Evolutionary conservation across 2,797 vertebrate species (phyloP).

Genomic region (Neopelma chrysocephalum): DNA sequence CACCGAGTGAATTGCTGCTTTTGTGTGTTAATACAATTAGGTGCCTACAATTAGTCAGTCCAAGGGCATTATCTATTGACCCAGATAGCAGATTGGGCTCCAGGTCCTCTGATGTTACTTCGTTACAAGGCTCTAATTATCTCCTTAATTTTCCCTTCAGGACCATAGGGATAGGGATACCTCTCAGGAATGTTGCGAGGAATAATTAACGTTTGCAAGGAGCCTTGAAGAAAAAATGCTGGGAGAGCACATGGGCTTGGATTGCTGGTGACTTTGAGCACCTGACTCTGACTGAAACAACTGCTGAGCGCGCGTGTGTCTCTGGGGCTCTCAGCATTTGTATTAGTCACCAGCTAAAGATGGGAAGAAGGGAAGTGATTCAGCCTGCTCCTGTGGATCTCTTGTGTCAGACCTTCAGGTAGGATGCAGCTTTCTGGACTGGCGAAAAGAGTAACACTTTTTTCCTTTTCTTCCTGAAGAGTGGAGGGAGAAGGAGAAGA

Average conservation of each 20-base stretch:
- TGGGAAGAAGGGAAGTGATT: background rate
- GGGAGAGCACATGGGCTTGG: background rate
- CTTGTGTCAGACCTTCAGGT: background rate
- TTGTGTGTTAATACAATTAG: constrained; percentile 40
- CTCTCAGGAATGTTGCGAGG: constrained; percentile 3
- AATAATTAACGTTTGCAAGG: background rate
- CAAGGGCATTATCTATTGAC: constrained; percentile 22
- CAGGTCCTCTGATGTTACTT: constrained; percentile 21
- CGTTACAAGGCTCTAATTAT: constrained; percentile 28
- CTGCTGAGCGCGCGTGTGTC: background rate
- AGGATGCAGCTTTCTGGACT: background rate
- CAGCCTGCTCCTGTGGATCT: background rate
- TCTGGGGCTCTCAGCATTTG: background rate
- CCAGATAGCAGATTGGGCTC: constrained; percentile 10
- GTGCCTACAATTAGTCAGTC: constrained; percentile 24
- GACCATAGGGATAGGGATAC: background rate
- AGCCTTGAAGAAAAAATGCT: background rate
- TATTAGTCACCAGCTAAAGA: background rate
- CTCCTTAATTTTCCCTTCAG: constrained; percentile 29
- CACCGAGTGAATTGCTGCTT: background rate
- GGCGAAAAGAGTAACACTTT: background rate
- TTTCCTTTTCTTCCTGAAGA: background rate
- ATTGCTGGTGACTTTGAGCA: background rate
- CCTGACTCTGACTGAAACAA: background rate
- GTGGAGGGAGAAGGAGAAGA: background rate